These are phyloP conservation scores for Synanthedon andrenaeformis DNA, from an alignment of 2,888 invertebrate genomes.

Conservation along the genomic window DNA sequence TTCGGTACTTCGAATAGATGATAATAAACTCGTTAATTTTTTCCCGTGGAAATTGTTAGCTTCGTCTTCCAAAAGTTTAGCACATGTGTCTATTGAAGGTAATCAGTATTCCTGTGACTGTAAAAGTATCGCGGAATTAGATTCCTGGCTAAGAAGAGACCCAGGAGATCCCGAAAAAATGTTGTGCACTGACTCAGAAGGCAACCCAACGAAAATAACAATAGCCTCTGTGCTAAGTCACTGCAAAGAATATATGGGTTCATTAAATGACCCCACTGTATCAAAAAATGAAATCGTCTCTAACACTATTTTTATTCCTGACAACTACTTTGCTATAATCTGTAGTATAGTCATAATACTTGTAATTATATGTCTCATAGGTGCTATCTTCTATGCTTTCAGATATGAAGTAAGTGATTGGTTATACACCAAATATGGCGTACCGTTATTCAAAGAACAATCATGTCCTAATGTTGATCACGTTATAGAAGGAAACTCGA, in stretches of 20 bases:
- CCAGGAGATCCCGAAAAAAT: constrained; percentile 77
- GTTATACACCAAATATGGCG: constrained; percentile 83
- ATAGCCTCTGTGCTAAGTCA: constrained; percentile 66
- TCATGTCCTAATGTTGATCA: constrained; percentile 70
- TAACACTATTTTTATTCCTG: constrained; percentile 73
- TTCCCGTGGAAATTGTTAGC: constrained; percentile 79
- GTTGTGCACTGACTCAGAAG: constrained; percentile 73
- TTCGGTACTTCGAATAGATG: constrained; percentile 79
- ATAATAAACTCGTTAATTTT: constrained; percentile 81
- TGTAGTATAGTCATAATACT: constrained; percentile 78
- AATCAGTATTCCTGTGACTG: constrained; percentile 90
- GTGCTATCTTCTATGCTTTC: constrained; percentile 80
- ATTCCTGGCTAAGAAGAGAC: constrained; percentile 76
- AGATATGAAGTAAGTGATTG: constrained; percentile 83
- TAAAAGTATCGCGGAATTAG: constrained; percentile 76
- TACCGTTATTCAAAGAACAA: constrained; percentile 81
- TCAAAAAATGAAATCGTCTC: constrained; percentile 65
- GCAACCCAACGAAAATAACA: constrained; percentile 63
- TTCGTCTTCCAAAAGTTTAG: constrained; percentile 69
- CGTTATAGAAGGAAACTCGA: constrained; percentile 75
- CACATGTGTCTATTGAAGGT: constrained; percentile 79
- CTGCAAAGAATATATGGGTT: constrained; percentile 75
- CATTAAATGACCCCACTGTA: constrained; percentile 51
- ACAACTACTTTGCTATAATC: constrained; percentile 80
- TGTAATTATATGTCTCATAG: constrained; percentile 76